phyloP scores from a whole-genome alignment of 2,113 vertebrate species.

The Sinosuthora webbiana region DNA sequence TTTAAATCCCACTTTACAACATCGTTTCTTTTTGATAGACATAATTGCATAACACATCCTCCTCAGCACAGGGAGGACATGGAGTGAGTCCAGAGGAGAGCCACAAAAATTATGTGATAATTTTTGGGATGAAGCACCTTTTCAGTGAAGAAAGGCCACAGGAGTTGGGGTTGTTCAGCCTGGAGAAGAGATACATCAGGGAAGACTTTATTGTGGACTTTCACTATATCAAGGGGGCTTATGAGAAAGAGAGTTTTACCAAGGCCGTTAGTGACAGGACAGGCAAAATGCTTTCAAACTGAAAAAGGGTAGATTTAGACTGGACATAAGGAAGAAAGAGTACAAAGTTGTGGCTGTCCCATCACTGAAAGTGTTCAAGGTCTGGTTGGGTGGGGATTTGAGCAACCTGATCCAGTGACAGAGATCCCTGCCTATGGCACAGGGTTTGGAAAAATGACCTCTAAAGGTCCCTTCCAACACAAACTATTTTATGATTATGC shows the following conservation, averaged over 20 bases:
- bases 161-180: background rate
- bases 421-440: no score
- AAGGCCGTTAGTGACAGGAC: background rate
- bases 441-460: background rate
- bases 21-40: background rate
- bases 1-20: background rate
- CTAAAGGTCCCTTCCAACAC: background rate
- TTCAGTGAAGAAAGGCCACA: background rate
- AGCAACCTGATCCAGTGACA: background rate
- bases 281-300: background rate
- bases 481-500: background rate
- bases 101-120: background rate
- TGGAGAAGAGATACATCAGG: background rate
- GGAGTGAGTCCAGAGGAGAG: fast-evolving
- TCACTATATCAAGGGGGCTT: background rate
- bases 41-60: background rate
- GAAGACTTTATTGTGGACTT: background rate
- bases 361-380: background rate
- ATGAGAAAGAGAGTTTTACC: background rate
- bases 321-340: background rate
- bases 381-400: background rate
- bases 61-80: background rate
- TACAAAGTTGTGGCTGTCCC: background rate
- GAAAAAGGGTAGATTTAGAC: background rate
- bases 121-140: background rate